Base-by-base conservation (phyloP, 2,888 invertebrate genomes). In the Dione juno region DNA sequence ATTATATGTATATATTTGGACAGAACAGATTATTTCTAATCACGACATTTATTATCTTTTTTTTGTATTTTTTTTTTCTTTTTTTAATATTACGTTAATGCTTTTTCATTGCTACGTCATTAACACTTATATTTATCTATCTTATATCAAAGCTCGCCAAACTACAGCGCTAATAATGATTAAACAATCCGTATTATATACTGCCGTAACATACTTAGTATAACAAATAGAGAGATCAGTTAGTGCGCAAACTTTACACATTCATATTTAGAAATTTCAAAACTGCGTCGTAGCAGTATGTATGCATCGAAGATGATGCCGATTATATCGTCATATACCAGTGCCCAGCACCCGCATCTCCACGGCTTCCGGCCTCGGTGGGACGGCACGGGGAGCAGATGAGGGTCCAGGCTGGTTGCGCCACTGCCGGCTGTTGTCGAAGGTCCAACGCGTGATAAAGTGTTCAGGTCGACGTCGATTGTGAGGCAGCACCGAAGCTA, bases 391-490 rank as follows among this genome's bases (percentile, higher is more conserved):
- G 35, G 43, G 28, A 10, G 63, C 19, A n/a, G 45, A 50, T 37
- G 58, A 43, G 13, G 21, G 14, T n/a, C 45, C 61, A 13, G 57
- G 53, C 54, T 52, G 64, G 41, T 73, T 64, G 19, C 74, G 74
- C 11, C 74, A 69, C 37, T 81, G 80, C 0, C 84, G 81, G 59
- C 75, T 80, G 79, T 85, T 87, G 78, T 86, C 81, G 74, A 86
- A 85, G 2, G 77, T 85, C 88, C 88, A 88, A 0, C 84, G 81
- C n/a, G 74, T 74, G 68, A 86, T 81, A 78, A 77, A 80, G 2
- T 78, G 73, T 19, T 80, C 79, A 43, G 78, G 76, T 5, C 76
- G 78, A 6, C 76, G 77, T 3, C 78, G 77, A 41, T 74, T n/a
- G 40, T 52, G 28, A 28, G 71, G 61, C 35, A 77, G 58, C 9